Conservation (phyloP, 2,888 invertebrate genomes). For the Troides aeacus region DNA sequence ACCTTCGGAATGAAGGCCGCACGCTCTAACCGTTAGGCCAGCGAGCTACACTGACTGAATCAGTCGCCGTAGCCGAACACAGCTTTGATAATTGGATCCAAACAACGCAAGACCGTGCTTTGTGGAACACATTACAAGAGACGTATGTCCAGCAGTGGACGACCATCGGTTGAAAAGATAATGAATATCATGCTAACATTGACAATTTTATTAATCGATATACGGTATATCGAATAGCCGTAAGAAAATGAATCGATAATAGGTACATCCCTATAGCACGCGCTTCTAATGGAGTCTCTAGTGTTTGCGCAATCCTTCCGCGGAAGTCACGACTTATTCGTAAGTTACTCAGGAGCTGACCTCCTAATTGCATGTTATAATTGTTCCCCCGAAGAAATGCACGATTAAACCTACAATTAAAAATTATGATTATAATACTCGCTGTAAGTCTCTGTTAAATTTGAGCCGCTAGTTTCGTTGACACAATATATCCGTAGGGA, state of each 20-base stretch:
- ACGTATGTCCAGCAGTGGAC: too few species aligned
- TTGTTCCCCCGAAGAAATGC: slow-evolving; percentile 10
- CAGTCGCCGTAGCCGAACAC: too few species aligned
- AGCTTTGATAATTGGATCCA: too few species aligned
- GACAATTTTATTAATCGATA: neutral
- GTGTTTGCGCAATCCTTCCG: slow-evolving; percentile 18
- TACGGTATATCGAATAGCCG: neutral
- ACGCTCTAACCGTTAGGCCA: too few species aligned
- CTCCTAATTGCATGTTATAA: slow-evolving; percentile 20
- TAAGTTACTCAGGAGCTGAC: slow-evolving; percentile 15
- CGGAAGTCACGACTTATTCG: slow-evolving; percentile 26
- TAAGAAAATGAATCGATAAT: neutral
- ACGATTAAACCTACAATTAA: slow-evolving; percentile 8
- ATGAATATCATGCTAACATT: too few species aligned
- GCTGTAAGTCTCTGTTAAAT: neutral
- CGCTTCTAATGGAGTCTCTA: slow-evolving; percentile 20
- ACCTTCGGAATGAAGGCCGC: too few species aligned
- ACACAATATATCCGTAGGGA: too few species aligned
- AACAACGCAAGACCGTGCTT: too few species aligned
- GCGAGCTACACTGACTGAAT: too few species aligned
- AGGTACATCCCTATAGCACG: slow-evolving; percentile 9
- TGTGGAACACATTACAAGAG: too few species aligned
- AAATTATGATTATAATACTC: neutral
- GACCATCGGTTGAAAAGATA: too few species aligned
- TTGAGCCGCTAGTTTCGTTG: too few species aligned